Conservation (phyloP, 2,797 vertebrate genomes). For the Chiropotes sagulatus region DNA sequence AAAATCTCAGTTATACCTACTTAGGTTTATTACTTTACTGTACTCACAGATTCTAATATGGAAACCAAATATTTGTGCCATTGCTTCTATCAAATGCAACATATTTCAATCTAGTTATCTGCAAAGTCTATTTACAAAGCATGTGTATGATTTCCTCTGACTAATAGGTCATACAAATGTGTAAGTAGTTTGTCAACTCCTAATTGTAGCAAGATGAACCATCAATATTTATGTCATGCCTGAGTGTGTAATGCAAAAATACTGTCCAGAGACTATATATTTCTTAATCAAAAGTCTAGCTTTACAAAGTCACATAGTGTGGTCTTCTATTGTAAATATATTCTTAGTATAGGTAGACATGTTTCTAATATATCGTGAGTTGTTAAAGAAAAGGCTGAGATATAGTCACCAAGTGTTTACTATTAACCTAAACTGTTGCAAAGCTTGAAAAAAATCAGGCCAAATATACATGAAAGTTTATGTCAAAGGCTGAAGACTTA, state of each 20-base stretch:
- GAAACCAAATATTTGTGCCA: constrained; percentile 31
- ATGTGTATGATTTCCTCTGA: constrained; percentile 3
- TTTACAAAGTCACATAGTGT: constrained; percentile 28
- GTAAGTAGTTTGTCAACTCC: constrained; percentile 36
- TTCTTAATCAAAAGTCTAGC: constrained; percentile 36
- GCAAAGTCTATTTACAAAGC: constrained; percentile 42
- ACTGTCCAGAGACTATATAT: constrained; percentile 39
- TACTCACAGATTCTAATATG: background rate
- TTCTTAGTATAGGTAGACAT: background rate
- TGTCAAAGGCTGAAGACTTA: background rate
- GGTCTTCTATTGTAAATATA: background rate
- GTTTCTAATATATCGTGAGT: background rate
- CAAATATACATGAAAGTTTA: background rate
- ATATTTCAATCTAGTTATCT: constrained; percentile 49
- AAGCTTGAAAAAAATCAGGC: background rate
- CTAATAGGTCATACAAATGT: background rate
- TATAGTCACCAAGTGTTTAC: background rate
- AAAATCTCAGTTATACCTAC: constrained; percentile 28
- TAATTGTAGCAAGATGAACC: background rate
- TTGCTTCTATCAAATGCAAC: constrained; percentile 1
- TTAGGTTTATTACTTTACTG: constrained; percentile 61
- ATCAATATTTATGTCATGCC: constrained; percentile 49
- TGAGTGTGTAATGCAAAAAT: constrained; percentile 52
- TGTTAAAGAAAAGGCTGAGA: constrained; percentile 16
- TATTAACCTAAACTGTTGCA: background rate